Evolutionary conservation across 2,113 vertebrate species (phyloP), one percentile per base, ranked within the genome.

Genomic region (Triplophysa tibetana): DNA sequence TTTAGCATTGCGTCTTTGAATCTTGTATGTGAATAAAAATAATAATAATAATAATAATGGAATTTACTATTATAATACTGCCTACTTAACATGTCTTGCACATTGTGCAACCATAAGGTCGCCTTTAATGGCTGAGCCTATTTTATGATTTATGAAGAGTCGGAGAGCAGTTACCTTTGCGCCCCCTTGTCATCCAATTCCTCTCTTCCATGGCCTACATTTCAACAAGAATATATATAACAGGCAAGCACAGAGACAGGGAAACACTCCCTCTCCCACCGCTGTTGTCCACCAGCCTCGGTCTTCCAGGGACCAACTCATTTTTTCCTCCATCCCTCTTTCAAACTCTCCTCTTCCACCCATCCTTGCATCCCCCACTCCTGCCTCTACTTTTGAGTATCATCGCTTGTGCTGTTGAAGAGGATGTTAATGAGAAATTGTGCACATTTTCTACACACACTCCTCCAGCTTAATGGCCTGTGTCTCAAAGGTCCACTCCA

Each of bases 401-500:
- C 80, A 62, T 82, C 77, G 38, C 61, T 43, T 10, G 9, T 70
- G 48, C 43, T 62, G 58, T 79, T 52, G 58, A 81, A 29, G 43
- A 41, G 78, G 70, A 75, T 62, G 79, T 73, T 65, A n/a, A 56
- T 81, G 79, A 83, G 81, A 67, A 76, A 82, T 85, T 61, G 80
- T 52, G 61, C 60, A 65, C 70, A 79, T 82, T 82, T 84, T 66
- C 76, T 50, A 7, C 66, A 74, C 56, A 64, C 65, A 65, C 81
- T 83, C 64, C 75, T 76, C 78, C 19, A 45, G 77, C 80, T 45
- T 82, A 85, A 85, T 85, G 83, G 83, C 64, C 50, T 64, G 63
- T 76, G 77, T 85, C 83, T 79, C 70, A 45, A 60, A 79, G 65
- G 80, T 50, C 77, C 77, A 79, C 70, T 85, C 77, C 72, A 82